Conservation (phyloP, 2,113 vertebrate genomes). For the Eublepharis macularius region DNA sequence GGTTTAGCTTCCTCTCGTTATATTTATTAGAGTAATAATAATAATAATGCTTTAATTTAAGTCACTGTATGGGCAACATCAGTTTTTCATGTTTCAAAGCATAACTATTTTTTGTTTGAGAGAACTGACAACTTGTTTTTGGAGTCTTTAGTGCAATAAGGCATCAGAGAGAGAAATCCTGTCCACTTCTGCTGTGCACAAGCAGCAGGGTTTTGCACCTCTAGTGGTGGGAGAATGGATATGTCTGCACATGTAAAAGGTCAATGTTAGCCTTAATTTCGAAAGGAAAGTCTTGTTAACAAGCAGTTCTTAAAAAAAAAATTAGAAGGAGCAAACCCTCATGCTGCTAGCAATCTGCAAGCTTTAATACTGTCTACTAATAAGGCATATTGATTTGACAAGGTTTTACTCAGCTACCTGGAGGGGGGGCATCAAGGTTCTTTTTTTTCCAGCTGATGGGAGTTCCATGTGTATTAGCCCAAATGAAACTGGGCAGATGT, state of each 20-base stretch:
- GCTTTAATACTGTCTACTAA: constrained; percentile 60
- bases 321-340: constrained; percentile 48
- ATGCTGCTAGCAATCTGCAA: constrained; percentile 56
- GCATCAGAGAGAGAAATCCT: constrained; percentile 74
- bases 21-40: constrained; percentile 80
- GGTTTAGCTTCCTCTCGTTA: constrained; percentile 77
- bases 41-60: constrained; percentile 79
- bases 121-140: constrained; percentile 78
- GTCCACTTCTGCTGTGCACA: constrained; percentile 69
- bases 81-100: constrained; percentile 75
- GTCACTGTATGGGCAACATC: constrained; percentile 73
- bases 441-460: constrained; percentile 61
- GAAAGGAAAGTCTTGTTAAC: constrained; percentile 78
- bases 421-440: constrained; percentile 54
- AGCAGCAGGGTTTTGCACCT: constrained; percentile 63
- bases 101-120: constrained; percentile 75
- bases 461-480: constrained; percentile 60
- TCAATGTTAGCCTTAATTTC: constrained; percentile 79
- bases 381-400: constrained; percentile 65
- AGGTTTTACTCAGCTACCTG: constrained; percentile 56
- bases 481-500: constrained; percentile 60
- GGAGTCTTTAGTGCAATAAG: constrained; percentile 94
- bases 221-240: constrained; percentile 60
- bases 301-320: constrained; percentile 64
- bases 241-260: constrained; percentile 71